Base-by-base conservation (phyloP, 2,888 invertebrate species). In the Tyria jacobaeae region DNA sequence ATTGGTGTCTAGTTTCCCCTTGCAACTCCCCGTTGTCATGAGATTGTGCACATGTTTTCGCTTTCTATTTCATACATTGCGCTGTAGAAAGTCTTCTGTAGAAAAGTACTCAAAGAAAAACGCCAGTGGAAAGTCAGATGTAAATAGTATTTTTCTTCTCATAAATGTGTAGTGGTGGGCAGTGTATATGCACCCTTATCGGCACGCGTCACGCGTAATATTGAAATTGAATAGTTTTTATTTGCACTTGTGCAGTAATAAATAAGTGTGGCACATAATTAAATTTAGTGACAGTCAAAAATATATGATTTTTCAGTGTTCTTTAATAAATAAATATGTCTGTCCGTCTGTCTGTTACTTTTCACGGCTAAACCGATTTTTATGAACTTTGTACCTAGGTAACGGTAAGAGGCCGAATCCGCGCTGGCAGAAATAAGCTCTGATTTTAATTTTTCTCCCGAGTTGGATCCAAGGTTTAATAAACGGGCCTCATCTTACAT, bases 101-200 rank as follows among this genome's bases (percentile, higher is more conserved):
- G 9, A 25, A 52, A 27, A 34, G 27, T 14, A 35, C 9, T 31
- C 52, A 14, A 35, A 49, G 2, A 48, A 64, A 49, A 27, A 6
- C 24, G 5, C 17, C 47, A 47, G 48, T 56, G 34, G 55, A 55
- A 39, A 10, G 12, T 25, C 3, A 44, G 1, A 1, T 44, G 21
- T 7, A n/a, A 39, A 12, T 37, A 44, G 7, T 2, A 9, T 21
- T n/a, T 39, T 44, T 31, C 4, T 21, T 17, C 3, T 4, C 7
- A 25, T 17, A 3, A 12, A 21, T 17, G 48, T 52, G 31, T 31
- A 39, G 62, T 66, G 56, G 34, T 1, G 52, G 14, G 57, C 69
- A 73, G 76, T 83, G 80, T 77, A 73, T 50, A 64, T 66, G 71
- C 71, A 62, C 82, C 83, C 81, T 81, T 80, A 83, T 76, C 76